Percentiles rank a stretch among this genome's conserved stretches.
These are phyloP conservation scores for Mormyrus hasselquistii DNA, from an alignment of 2,797 vertebrate genomes.

Conservation along the genomic window DNA sequence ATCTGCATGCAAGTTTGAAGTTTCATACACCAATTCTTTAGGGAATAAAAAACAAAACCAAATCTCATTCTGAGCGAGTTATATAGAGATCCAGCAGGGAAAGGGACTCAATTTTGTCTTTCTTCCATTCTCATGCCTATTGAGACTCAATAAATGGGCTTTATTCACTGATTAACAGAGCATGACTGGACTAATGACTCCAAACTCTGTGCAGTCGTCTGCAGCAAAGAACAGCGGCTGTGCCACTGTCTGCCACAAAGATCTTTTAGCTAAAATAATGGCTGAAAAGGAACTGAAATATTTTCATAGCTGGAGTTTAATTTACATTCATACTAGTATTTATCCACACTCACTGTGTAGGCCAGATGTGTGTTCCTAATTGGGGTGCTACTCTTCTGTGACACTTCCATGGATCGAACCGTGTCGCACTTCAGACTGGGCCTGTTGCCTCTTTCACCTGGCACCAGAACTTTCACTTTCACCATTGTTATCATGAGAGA, in stretches of 20 bases:
- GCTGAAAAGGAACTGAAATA: neutral
- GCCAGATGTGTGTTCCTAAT: conserved; percentile 75
- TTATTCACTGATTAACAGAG: neutral
- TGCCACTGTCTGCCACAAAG: neutral
- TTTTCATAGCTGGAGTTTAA: neutral
- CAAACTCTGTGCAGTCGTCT: neutral
- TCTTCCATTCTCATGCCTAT: neutral
- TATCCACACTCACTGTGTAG: conserved; percentile 45
- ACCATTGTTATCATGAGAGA: conserved; percentile 65
- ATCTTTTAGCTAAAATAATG: neutral
- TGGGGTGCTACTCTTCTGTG: conserved; percentile 68
- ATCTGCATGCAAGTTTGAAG: neutral
- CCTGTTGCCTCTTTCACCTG: conserved; percentile 49
- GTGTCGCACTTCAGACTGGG: conserved; percentile 65
- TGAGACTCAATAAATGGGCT: neutral
- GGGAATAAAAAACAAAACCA: neutral
- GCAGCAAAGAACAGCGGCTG: neutral
- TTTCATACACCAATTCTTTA: neutral
- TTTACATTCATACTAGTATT: neutral
- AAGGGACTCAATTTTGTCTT: neutral
- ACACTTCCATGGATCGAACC: conserved; percentile 65
- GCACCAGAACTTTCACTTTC: conserved; percentile 62
- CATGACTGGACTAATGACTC: neutral
- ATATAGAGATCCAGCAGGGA: neutral
- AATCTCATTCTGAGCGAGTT: neutral